Base-by-base conservation (phyloP, 2,113 vertebrate genomes). In the Tamias sibiricus region DNA sequence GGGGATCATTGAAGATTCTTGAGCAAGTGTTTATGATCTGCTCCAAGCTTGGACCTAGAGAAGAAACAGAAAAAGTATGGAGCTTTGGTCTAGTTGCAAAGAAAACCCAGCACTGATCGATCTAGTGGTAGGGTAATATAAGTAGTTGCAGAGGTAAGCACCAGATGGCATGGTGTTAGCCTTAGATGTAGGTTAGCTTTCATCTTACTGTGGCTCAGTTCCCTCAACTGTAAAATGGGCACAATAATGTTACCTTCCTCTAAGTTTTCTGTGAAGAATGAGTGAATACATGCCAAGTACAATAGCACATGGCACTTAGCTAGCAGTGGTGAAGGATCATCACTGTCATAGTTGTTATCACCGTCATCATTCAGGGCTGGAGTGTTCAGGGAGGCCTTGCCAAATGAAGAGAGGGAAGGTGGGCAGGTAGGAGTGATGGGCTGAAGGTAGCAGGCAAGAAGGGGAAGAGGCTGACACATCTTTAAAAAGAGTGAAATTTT, bases 191-290 rank as follows among this genome's bases (percentile, higher is more conserved):
- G 42, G 26, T 83, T 37, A 54, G 80, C 32, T 71, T 42, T 66
- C 40, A 40, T 6, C 57, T 82, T 49, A 22, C 54, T 64, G 54
- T n/a, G 37, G 26, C 68, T 91, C 69, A 7, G 16, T 82, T 75
- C 92, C 52, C 57, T 75, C n/a, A 1, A 40, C 81, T 90, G 42
- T 90, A 52, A 75, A 81, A 52, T 91, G 54, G 76, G 69, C 20
- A 16, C 7, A 3, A 74, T 20, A 37, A 8, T 64, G 35, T 19
- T 13, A 22, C 8, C 1, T 84, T 69, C 22, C 49, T 71, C 57
- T 20, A 37, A 26, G 42, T 42, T 42, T 62, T 20, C 59, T 71
- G 4, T 64, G 49, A 62, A 59, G 76, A 40, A 10, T 71, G 57
- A 71, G 9, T 71, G 11, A 4, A 54, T 32, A 1, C 19, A 44